Evolutionary conservation across 2,113 vertebrate species (phyloP), one percentile per base, ranked within the genome.

Genomic region (Rhinogobius similis): DNA sequence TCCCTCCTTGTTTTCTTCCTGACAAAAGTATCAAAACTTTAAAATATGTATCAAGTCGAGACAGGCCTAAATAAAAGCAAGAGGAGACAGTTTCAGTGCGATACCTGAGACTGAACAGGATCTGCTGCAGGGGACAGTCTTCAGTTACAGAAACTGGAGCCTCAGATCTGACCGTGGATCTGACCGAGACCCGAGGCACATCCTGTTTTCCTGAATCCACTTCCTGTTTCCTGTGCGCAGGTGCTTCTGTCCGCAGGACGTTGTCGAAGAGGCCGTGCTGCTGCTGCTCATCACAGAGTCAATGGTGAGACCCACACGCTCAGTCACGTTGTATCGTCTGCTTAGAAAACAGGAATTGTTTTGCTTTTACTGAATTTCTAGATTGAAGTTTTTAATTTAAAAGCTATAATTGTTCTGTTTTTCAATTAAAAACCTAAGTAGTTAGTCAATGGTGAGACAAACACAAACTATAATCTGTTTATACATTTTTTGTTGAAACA

Each of bases 251-350:
- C 98, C 98, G 6, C 96, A 96, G 86, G 96, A 99, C 93, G 98
- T 97, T 82, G 94, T 99, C 38, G 98, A 99, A 91, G 98, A 99
- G 83, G 96, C 96, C 61, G 95, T 99, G 52, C 91, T 99, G 75
- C 93, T 99, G 73, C 94, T 99, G 55, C 92, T 98, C 81, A 95
- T 99, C 93, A 95, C 96, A 21, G 98, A 99, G 86, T 97, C 97
- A 70, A 99, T 99, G 98, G 97, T 99, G 94, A 98, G 97, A 82
- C 62, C 38, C 48, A 59, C 73, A 58, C 76, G 71, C 65, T 36
- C 65, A 55, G 56, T 46, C 58, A 63, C 32, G 38, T 39, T 32
- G 21, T 44, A 69, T 64, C 14, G 32, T 55, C 43, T 24, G 23
- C 12, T 26, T 7, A 26, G 14, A 27, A 27, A 14, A 5, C 5